Conservation (phyloP, 2,888 invertebrate species). For the Ptychoptera contaminata region DNA sequence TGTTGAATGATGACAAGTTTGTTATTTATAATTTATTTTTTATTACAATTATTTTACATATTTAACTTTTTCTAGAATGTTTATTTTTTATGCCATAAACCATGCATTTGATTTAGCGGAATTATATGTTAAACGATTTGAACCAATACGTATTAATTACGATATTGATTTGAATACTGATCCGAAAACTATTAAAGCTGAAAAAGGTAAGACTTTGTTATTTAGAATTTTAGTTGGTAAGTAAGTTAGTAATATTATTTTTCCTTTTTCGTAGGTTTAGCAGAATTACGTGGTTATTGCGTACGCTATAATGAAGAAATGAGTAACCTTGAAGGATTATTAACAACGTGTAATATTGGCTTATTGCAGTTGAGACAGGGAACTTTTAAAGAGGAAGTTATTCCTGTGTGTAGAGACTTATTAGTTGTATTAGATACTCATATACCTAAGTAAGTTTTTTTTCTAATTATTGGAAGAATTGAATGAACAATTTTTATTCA, state of each 20-base stretch:
- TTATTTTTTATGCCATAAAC: constrained; percentile 40
- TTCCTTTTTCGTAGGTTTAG: constrained; percentile 32
- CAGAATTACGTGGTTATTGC: constrained; percentile 48
- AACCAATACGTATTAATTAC: constrained; percentile 48
- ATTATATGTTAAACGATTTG: constrained; percentile 48
- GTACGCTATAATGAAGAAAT: constrained; percentile 54
- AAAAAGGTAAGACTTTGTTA: constrained; percentile 30
- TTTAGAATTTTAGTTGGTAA: no score
- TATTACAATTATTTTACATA: not conserved
- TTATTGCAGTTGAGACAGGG: constrained; percentile 51
- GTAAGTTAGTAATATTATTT: constrained; percentile 7
- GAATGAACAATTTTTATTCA: not conserved
- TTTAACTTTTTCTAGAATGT: constrained; percentile 17
- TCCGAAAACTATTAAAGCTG: constrained; percentile 41
- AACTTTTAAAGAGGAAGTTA: constrained; percentile 53
- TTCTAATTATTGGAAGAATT: constrained; percentile 8
- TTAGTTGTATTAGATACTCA: constrained; percentile 45
- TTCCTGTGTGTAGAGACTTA: constrained; percentile 54
- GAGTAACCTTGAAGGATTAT: constrained; percentile 46
- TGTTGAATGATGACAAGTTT: constrained; percentile 20
- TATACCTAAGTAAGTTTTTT: constrained; percentile 44
- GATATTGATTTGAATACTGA: constrained; percentile 52
- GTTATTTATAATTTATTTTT: constrained; percentile 7
- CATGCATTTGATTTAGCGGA: constrained; percentile 45
- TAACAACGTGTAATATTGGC: constrained; percentile 53